These are phyloP conservation scores for Pseudomyrmex pallidus DNA, from an alignment of 1,140 invertebrate species.

Conservation along the genomic window DNA sequence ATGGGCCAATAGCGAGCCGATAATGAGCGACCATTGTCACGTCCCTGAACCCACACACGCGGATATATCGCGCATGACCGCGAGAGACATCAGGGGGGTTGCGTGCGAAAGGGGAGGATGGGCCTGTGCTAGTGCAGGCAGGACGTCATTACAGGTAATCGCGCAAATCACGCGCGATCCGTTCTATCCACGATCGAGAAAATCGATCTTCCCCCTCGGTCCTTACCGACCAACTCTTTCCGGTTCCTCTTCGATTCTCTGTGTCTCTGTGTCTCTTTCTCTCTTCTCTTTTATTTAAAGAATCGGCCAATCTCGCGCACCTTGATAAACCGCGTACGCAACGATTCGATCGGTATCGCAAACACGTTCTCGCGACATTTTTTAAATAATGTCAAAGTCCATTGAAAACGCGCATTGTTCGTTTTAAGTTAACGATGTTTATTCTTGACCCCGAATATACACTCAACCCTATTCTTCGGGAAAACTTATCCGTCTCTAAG, in stretches of 20 bases:
- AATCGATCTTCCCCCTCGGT: constrained; percentile 65
- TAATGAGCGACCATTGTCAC: constrained; percentile 83
- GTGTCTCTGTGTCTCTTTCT: constrained; percentile 13
- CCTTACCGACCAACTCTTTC: constrained; percentile 45
- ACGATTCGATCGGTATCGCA: too few relatives aligned
- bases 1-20: constrained; percentile 83
- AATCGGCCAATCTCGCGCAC: constrained; percentile 14
- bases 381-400: too few relatives aligned
- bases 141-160: constrained; percentile 83
- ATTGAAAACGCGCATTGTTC: too few relatives aligned
- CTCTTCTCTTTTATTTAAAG: not conserved
- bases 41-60: constrained; percentile 78
- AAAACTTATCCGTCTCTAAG: too few relatives aligned
- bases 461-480: too few relatives aligned
- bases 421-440: too few relatives aligned
- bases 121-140: constrained; percentile 16
- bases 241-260: constrained; percentile 43
- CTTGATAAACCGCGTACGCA: too few relatives aligned
- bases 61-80: constrained; percentile 77
- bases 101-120: constrained; percentile 44
- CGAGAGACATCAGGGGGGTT: constrained; percentile 54
- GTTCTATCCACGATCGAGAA: constrained; percentile 76
- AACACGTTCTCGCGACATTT: too few relatives aligned
- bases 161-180: constrained; percentile 77
- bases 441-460: too few relatives aligned